Conservation (phyloP, 2,113 vertebrate species). For the Mobula hypostoma region DNA sequence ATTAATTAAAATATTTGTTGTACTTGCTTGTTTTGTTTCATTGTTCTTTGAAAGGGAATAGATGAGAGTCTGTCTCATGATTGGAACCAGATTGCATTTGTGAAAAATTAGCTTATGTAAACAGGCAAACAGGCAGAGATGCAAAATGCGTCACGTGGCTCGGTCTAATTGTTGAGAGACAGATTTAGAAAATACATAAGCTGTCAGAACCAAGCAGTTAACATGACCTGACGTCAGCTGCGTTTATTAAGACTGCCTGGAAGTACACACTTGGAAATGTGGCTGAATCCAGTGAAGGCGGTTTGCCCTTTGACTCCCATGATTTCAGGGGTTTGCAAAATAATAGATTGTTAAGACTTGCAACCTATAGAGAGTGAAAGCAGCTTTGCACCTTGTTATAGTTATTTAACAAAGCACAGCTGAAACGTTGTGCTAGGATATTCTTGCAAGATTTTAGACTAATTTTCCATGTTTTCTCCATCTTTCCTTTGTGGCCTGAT, state of each 20-base stretch:
- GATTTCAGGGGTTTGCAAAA: not conserved
- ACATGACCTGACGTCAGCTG: conserved; percentile 2
- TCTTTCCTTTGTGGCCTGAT: not conserved
- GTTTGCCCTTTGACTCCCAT: not conserved
- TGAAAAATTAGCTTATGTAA: conserved; percentile 31
- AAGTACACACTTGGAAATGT: not conserved
- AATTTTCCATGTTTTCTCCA: not conserved
- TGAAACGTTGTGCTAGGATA: not conserved
- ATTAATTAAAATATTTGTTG: conserved; percentile 27
- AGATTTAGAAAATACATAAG: conserved; percentile 32
- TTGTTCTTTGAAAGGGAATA: conserved; percentile 17
- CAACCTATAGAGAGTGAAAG: not conserved
- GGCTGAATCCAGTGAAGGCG: not conserved
- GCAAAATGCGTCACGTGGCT: not conserved
- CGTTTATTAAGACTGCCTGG: conserved; percentile 1
- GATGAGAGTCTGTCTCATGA: conserved; percentile 30
- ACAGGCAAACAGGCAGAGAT: conserved; percentile 31
- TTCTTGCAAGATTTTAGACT: not conserved
- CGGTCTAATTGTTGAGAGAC: conserved; percentile 30
- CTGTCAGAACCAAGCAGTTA: not conserved
- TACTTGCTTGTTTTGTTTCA: conserved; percentile 26
- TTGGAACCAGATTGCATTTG: conserved; percentile 35
- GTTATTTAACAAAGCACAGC: not conserved
- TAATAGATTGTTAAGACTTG: not conserved
- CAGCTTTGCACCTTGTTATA: not conserved